Evolutionary conservation across 64 coral and sea anemone species (phyloP), one percentile per base, ranked within the genome.

Genomic region (Pachyseris speciosa): DNA sequence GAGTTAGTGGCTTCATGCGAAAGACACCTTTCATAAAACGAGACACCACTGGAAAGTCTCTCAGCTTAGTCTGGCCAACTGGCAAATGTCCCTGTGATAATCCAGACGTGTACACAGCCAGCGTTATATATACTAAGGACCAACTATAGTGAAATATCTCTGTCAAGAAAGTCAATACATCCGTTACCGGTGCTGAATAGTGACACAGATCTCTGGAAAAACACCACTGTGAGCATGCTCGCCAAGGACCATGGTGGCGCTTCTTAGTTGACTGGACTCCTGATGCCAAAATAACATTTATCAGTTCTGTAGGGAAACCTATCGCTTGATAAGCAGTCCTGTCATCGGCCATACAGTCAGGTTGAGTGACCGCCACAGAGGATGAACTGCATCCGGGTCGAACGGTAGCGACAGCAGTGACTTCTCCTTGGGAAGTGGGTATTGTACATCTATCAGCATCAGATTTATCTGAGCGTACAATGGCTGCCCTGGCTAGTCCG

Each of bases 81-180:
- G 67, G 68, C 44, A 53, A 15, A 72, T 74, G 85, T 45, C 37
- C 66, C 34, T 88, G 67, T 55, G 85, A 74, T 15, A 74, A 58
- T 10, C 38, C 65, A 49, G 85, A 66, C 84, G 69, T 86, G 48
- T 72, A 86, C n/a, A 86, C 61, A 67, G 60, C 84, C 37, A 86
- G 34, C 13, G 85, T 87, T 36, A 66, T 47, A 57, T 87, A 74
- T 87, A 13, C 85, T 55, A 87, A 30, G 17, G 36, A 44, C 45
- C 28, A 30, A 36, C 38, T 50, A n/a, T n/a, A n/a, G n/a, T 26
- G 65, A 41, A 50, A 49, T 74, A 50, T 7, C 10, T 88, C 85
- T 12, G 27, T 72, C 66, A 74, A n/a, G 59, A 88, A 88, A 24
- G 69, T 63, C 24, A 87, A 38, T 9, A 87, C 68, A 63, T 87